Conservation (phyloP, 2,888 invertebrate genomes). For the Dione juno region DNA sequence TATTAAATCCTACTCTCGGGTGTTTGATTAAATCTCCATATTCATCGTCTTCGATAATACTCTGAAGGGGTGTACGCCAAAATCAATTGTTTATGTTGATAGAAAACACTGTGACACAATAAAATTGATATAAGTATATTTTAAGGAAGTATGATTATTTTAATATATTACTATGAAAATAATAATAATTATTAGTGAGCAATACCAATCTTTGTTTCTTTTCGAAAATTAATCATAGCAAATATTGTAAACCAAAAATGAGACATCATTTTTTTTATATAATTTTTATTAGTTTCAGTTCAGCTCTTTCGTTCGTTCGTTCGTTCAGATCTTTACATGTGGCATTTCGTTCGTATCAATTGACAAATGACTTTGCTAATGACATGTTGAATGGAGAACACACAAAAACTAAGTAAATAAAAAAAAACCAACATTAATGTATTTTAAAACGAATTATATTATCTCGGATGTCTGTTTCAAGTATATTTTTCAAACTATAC, state of each 20-base stretch:
- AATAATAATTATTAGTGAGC: not conserved
- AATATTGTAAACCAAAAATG: no score
- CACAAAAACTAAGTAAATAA: not conserved
- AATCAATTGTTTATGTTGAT: constrained; percentile 21
- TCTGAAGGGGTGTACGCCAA: constrained; percentile 12
- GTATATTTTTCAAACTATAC: not conserved
- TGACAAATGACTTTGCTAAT: no score
- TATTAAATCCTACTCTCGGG: constrained; percentile 18
- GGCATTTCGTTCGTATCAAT: no score
- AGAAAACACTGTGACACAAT: constrained; percentile 14
- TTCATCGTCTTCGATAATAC: constrained; percentile 25
- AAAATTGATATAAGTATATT: not conserved
- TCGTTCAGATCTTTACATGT: no score
- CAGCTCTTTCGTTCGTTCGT: no score
- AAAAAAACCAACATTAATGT: not conserved
- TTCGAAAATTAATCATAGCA: no score
- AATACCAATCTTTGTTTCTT: no score
- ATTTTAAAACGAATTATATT: not conserved
- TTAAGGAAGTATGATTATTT: not conserved
- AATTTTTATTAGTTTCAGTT: no score
- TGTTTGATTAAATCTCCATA: constrained; percentile 24
- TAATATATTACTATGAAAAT: not conserved
- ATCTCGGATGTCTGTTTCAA: not conserved
- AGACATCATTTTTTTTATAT: no score
- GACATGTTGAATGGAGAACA: no score